Conservation (phyloP, 2,797 vertebrate genomes). For the Gobio occitaniae region DNA sequence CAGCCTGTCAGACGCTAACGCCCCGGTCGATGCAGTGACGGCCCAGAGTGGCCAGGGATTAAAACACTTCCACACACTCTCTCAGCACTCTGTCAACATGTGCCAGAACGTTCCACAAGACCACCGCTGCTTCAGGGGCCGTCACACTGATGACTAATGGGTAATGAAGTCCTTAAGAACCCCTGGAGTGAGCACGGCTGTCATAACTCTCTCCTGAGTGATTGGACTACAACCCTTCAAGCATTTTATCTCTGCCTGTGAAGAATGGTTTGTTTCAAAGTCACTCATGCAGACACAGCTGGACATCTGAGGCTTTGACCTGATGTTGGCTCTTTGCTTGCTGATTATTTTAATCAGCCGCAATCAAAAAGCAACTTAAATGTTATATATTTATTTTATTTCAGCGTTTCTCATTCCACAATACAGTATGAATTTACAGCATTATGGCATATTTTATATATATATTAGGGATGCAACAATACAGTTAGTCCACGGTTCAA, state of each 20-base stretch:
- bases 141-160: conserved; percentile 60
- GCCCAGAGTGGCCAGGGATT: conserved; percentile 58
- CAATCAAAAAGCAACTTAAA: conserved; percentile 16
- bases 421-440: neutral
- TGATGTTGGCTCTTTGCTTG: conserved; percentile 43
- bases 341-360: conserved; percentile 34
- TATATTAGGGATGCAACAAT: no score
- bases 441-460: neutral
- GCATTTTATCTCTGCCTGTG: conserved; percentile 44
- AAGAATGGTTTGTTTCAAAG: conserved; percentile 49
- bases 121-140: conserved; percentile 55
- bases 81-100: conserved; percentile 59
- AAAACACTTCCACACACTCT: conserved; percentile 62
- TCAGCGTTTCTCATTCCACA: neutral
- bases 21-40: conserved; percentile 55
- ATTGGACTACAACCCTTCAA: conserved; percentile 47
- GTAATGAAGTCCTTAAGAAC: conserved; percentile 62
- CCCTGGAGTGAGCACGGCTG: conserved; percentile 50
- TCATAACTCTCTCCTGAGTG: conserved; percentile 51
- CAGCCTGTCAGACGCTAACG: conserved; percentile 58
- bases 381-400: neutral
- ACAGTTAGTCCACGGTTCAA: no score
- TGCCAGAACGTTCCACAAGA: conserved; percentile 57
- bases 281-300: conserved; percentile 50
- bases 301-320: conserved; percentile 40